Evolutionary conservation across 2,797 vertebrate genomes (phyloP).

Genomic region (Eutrigla gurnardus): DNA sequence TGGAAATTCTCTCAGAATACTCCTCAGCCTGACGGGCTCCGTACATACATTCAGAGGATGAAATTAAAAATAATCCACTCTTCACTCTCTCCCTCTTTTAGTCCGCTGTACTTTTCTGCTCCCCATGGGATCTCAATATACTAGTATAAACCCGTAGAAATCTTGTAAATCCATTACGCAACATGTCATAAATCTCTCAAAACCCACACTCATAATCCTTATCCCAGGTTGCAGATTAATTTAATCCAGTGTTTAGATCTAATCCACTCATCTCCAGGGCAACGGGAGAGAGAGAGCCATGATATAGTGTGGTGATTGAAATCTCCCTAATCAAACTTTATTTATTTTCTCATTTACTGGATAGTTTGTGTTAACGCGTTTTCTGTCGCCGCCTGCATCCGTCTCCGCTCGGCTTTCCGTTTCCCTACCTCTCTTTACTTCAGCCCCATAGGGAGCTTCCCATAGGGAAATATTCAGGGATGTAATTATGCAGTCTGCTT

Average conservation of each 20-base stretch:
- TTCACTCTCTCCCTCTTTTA: slow-evolving; percentile 33
- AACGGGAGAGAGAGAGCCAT: slow-evolving; percentile 31
- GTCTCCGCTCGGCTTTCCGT: slow-evolving; percentile 35
- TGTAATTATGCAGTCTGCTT: slow-evolving; percentile 76
- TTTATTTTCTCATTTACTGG: slow-evolving; percentile 42
- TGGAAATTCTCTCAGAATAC: slow-evolving; percentile 25
- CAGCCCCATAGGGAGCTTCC: slow-evolving; percentile 52
- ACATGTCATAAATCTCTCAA: slow-evolving; percentile 67
- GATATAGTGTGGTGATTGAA: slow-evolving; percentile 50
- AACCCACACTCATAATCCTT: slow-evolving; percentile 68
- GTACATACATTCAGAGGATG: slow-evolving; percentile 47
- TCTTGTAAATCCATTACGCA: slow-evolving; percentile 73
- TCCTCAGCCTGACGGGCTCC: slow-evolving; percentile 14
- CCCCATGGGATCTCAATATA: slow-evolving; percentile 41
- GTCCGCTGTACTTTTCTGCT: slow-evolving; percentile 35
- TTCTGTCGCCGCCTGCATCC: slow-evolving; percentile 38
- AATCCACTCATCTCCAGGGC: slow-evolving; percentile 64
- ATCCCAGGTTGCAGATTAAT: slow-evolving; percentile 69
- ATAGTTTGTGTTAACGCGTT: slow-evolving; percentile 45
- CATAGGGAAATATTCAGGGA: slow-evolving; percentile 74
- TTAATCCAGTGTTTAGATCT: slow-evolving; percentile 77
- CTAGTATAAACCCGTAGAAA: slow-evolving; percentile 62
- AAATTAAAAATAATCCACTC: slow-evolving; percentile 60
- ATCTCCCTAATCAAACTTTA: slow-evolving; percentile 57
- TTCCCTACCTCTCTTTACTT: slow-evolving; percentile 54